Evolutionary conservation across 2,113 vertebrate genomes (phyloP).

Genomic region (Trachemys scripta): DNA sequence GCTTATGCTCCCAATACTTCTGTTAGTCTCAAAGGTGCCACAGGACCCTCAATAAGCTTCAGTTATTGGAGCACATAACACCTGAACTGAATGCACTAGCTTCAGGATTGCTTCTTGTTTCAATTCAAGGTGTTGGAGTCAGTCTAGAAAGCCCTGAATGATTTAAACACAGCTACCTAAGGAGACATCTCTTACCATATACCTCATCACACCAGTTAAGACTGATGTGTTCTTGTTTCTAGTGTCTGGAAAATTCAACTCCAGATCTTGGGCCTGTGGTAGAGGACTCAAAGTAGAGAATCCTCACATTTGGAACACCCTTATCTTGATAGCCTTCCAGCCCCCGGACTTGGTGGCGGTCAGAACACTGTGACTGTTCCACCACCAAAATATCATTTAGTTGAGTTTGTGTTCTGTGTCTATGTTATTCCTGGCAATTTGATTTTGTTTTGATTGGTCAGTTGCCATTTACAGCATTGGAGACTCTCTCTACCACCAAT

Average conservation of each 20-base stretch:
- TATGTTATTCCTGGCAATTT: background rate
- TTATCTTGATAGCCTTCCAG: background rate
- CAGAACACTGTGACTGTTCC: background rate
- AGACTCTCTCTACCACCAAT: background rate
- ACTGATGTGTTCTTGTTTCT: background rate
- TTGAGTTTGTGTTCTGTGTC: background rate
- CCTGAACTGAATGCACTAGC: too few species aligned
- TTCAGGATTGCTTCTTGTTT: too few species aligned
- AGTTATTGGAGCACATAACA: too few species aligned
- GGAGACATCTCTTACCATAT: background rate
- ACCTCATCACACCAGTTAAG: background rate
- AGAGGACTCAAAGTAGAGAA: background rate
- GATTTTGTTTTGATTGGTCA: rapidly evolving
- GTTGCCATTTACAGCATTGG: background rate
- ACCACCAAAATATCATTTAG: background rate
- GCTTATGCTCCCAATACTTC: too few species aligned
- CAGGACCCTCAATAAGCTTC: too few species aligned
- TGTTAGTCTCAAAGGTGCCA: too few species aligned
- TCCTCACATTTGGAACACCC: background rate
- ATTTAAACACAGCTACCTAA: too few species aligned
- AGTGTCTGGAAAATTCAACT: background rate
- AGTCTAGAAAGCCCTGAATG: too few species aligned
- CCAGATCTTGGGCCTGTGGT: background rate
- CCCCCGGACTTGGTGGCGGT: background rate
- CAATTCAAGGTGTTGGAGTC: too few species aligned